These are phyloP conservation scores for Caenorhabditis imperialis DNA, from an alignment of 2,888 invertebrate species.

Conservation along the genomic window DNA sequence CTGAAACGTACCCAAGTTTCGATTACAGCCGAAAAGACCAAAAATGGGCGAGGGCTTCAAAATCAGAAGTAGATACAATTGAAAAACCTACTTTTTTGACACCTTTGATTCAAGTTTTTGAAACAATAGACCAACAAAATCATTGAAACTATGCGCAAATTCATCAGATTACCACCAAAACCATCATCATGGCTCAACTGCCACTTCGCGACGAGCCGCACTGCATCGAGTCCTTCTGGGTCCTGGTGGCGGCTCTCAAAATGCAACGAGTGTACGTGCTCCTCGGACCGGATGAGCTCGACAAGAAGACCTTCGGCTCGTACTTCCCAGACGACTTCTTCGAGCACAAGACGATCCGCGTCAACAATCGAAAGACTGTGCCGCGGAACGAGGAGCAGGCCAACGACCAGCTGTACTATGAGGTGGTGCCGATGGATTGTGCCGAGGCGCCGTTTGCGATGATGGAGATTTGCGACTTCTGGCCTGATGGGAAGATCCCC, in stretches of 20 bases:
- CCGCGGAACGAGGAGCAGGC: slow-evolving; percentile 9
- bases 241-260: slow-evolving; percentile 27
- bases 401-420: slow-evolving; percentile 32
- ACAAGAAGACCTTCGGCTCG: slow-evolving; percentile 5
- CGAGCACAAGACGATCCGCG: slow-evolving; percentile 36
- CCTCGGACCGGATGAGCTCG: slow-evolving; percentile 12
- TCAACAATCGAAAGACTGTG: slow-evolving; percentile 25
- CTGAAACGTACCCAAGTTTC: too few relatives aligned
- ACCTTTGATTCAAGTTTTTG: too few relatives aligned
- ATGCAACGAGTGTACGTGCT: slow-evolving; percentile 28
- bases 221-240: slow-evolving; percentile 24
- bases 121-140: too few relatives aligned
- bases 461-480: slow-evolving; percentile 47
- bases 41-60: too few relatives aligned
- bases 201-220: slow-evolving; percentile 8
- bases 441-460: slow-evolving; percentile 45
- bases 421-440: slow-evolving; percentile 42
- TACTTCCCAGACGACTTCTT: slow-evolving; percentile 33
- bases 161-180: slow-evolving; percentile 16
- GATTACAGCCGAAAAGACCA: too few relatives aligned
- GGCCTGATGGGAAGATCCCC: slow-evolving; percentile 36
- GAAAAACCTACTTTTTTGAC: too few relatives aligned
- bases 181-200: slow-evolving; percentile 25
- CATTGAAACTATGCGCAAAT: too few relatives aligned
- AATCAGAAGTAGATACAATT: too few relatives aligned